Base-by-base conservation (phyloP, 1,140 invertebrate genomes). In the Leptinotarsa undecemlineata region DNA sequence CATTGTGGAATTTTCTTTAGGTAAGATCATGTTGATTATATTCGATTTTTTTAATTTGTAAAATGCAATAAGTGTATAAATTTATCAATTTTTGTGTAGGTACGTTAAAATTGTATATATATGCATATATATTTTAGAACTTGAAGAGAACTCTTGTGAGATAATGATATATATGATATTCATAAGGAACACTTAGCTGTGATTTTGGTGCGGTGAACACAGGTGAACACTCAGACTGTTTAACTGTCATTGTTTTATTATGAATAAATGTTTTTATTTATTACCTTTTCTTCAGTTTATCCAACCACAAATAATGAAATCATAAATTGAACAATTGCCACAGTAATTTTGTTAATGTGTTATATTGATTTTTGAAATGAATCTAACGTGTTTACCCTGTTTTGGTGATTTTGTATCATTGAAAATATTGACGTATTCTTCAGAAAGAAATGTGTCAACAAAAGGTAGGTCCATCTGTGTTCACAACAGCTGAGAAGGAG, bases 401-500 rank as follows among this genome's bases (percentile, higher is more conserved):
- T 42, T 42, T 42, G 33, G 8, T 42, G 33, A 42, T 42, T 42
- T 42, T 42, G 2, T 42, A 42, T 42, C 33, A 42, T 42, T 42
- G 51, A 57, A 57, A 17, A 17, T 57, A 57, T 57, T 57, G 51
- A 57, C 13, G 2, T 57, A 57, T 15, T n/a, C 23, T 33, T 23
- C 23, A 23, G 64, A n/a, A 42, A 42, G 23, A 57, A 17, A 19
- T 57, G 17, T 17, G 51, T 71, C 69, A 61, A 23, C 69, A 23
- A 71, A 71, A 71, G 69, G 69, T 71, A 72, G 71, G 62, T 72
- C 71, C 71, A 72, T 72, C 71, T 72, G 71, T 72, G 71, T 72
- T 72, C 71, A 72, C 71, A 23, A 72, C 71, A 72, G 71, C 71
- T 64, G 60, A 47, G 71, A 71, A 47, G 51, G 71, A 72, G 71